phyloP scores from a whole-genome alignment of 2,113 vertebrate species.

The Elaphurus davidianus region DNA sequence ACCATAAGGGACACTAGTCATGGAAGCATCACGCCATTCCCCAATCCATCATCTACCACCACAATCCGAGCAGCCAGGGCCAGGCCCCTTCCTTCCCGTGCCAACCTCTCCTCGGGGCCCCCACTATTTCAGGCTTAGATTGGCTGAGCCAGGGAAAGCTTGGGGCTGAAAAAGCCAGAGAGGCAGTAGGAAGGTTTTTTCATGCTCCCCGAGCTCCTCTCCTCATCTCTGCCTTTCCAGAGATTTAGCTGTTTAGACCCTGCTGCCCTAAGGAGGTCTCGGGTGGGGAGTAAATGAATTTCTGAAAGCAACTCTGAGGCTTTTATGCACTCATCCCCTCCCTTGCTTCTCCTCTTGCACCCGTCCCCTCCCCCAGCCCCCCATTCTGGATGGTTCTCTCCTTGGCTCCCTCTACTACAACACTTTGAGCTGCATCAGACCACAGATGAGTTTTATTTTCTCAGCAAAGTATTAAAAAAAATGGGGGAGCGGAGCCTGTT shows the following conservation, averaged over 20 bases:
- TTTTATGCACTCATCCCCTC: rapidly evolving
- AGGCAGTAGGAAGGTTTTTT: not conserved
- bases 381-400: not conserved
- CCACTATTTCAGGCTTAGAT: not conserved
- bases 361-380: not conserved
- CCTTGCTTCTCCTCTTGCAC: rapidly evolving
- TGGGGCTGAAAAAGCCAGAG: not conserved
- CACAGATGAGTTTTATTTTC: not conserved
- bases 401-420: rapidly evolving
- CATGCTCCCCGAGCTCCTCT: rapidly evolving
- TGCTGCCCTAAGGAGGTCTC: not conserved
- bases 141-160: not conserved
- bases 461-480: not conserved
- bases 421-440: not conserved
- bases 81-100: not conserved
- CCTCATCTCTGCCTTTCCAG: not conserved
- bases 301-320: not conserved
- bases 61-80: not conserved
- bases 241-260: not conserved
- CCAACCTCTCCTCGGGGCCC: rapidly evolving
- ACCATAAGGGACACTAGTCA: rapidly evolving
- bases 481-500: not conserved
- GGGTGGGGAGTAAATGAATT: not conserved
- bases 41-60: rapidly evolving
- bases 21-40: rapidly evolving